Base-by-base conservation (phyloP, 2,888 invertebrate species). In the Drosophila acutilabella region DNA sequence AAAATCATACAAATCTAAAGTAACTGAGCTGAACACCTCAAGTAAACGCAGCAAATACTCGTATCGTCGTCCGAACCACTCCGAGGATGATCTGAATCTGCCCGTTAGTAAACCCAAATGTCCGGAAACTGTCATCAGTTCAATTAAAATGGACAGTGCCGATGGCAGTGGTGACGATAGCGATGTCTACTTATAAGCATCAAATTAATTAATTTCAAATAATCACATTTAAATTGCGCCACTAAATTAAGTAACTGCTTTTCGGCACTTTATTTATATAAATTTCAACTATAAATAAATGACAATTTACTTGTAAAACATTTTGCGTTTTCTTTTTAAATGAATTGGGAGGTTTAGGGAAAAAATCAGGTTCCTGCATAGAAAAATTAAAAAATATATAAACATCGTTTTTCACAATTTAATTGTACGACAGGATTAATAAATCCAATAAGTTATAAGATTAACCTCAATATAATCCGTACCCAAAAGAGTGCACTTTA, bases 91-190 rank as follows among this genome's bases (percentile, higher is more conserved):
- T 11, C 7, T 42, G 0, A 14, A 53, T 6, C 18, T 42, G 33
- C 48, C 76, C 2, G 69, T 73, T 4, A 51, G 16, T 0, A 78
- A 57, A 14, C 62, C 70, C 7, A 26, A 52, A 4, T 78, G 80
- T 30, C 85, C 85, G 2, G 74, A 74, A 6, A 82, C 81, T 0
- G 59, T 85, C 48, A 52, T 82, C 26, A 53, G 54, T n/a, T 45
- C 47, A 18, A 52, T 82, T 1, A 7, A 44, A 4, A 14, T 71
- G 11, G 67, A 74, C 1, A 72, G 52, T 20, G 54, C 45, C 5
- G 71, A 45, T 0, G 68, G 51, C 5, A 53, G 40, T 7, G 57
- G 54, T 38, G 59, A 72, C 2, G 41, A 45, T 11, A 78, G 62
- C 48, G 56, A 42, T 36, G 51, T 44, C 5, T 71, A 67, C 30